Conservation (phyloP, 2,888 invertebrate genomes). For the Xanthorhoe spadicearia region DNA sequence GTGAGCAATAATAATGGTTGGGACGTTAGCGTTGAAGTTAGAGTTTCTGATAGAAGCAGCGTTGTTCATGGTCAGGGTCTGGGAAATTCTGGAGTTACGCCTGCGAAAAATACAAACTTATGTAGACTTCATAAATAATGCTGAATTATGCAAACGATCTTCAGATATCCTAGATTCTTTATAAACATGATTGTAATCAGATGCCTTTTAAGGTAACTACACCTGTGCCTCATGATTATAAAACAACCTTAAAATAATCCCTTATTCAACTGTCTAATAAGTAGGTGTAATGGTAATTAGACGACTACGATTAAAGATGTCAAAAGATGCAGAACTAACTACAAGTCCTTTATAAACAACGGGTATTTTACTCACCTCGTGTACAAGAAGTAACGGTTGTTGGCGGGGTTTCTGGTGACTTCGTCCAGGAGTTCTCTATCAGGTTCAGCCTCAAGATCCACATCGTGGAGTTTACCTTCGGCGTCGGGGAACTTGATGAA, state of each 20-base stretch:
- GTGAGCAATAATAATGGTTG: conserved; percentile 61
- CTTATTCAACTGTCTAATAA: no score
- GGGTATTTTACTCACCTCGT: conserved; percentile 42
- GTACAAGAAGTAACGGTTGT: conserved; percentile 55
- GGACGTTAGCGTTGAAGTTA: conserved; percentile 55
- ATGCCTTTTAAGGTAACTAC: no score
- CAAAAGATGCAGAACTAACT: no score
- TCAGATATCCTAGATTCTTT: no score
- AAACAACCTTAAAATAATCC: no score
- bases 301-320: no score
- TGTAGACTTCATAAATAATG: background rate
- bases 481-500: conserved; percentile 55
- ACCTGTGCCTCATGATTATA: no score
- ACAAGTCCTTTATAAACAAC: no score
- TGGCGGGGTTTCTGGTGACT: conserved; percentile 54
- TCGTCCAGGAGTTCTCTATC: conserved; percentile 52
- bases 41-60: conserved; percentile 55
- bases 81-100: conserved; percentile 48
- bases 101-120: conserved; percentile 44
- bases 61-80: conserved; percentile 54
- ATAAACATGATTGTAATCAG: no score
- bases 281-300: no score
- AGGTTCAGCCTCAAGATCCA: conserved; percentile 58
- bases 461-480: conserved; percentile 51
- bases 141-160: background rate